phyloP scores from a whole-genome alignment of 2,797 vertebrate genomes.

The Thripadectes ignobilis region DNA sequence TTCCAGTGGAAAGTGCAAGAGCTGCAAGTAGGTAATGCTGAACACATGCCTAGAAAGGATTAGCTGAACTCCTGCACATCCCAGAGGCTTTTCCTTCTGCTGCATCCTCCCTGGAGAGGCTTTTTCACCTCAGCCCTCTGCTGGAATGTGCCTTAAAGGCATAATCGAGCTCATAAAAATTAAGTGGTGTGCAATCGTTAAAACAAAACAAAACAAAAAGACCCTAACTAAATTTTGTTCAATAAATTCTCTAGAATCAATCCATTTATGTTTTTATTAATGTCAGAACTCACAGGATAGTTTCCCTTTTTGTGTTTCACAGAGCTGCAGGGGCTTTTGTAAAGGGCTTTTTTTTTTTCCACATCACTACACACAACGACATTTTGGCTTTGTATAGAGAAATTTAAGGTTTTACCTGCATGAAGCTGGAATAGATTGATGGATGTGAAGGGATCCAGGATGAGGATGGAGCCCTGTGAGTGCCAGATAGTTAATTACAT shows the following conservation, averaged over 20 bases:
- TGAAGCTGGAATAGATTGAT: neutral
- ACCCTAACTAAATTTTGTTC: conserved; percentile 37
- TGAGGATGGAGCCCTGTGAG: neutral
- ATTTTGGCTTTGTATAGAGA: conserved; percentile 10
- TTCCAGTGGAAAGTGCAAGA: neutral
- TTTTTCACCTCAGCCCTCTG: conserved; percentile 51
- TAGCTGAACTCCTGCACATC: conserved; percentile 35
- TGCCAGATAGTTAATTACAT: neutral
- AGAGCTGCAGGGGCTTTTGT: neutral
- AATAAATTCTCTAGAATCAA: conserved; percentile 46
- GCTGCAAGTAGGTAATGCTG: neutral
- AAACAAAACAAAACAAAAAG: conserved; percentile 35
- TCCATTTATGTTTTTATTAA: conserved; percentile 37
- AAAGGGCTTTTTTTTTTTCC: neutral
- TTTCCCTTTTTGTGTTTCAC: neutral
- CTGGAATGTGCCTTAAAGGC: conserved; percentile 52
- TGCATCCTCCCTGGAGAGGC: conserved; percentile 32
- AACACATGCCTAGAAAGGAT: conserved; percentile 39
- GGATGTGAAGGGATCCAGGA: neutral
- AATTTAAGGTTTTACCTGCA: neutral
- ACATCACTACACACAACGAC: neutral
- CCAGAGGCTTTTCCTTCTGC: conserved; percentile 48
- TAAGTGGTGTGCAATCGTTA: conserved; percentile 36
- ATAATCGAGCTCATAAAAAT: conserved; percentile 59
- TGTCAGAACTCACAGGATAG: conserved; percentile 10